These are phyloP conservation scores for Mormyrus hasselquistii DNA, from an alignment of 2,797 vertebrate genomes.

Conservation along the genomic window DNA sequence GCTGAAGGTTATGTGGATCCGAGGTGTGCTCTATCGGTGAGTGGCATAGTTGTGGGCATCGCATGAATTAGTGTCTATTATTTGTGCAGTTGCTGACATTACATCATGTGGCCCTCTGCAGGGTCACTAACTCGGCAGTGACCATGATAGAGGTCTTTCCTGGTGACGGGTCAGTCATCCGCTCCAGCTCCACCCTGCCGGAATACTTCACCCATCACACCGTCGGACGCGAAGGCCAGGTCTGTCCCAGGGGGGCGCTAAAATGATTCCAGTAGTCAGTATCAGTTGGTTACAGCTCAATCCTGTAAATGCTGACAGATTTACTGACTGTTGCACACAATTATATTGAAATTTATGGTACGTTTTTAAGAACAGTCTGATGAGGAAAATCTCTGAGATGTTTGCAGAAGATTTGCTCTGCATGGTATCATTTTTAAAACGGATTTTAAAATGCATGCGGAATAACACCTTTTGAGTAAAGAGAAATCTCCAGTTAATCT, in stretches of 20 bases:
- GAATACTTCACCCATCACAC: slow-evolving; percentile 72
- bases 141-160: slow-evolving; percentile 72
- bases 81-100: background rate
- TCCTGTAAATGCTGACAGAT: background rate
- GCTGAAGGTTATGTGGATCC: slow-evolving; percentile 72
- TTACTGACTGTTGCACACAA: background rate
- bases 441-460: background rate
- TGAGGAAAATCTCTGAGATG: background rate
- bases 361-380: background rate
- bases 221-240: slow-evolving; percentile 53
- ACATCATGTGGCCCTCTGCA: slow-evolving; percentile 37
- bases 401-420: background rate
- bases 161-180: slow-evolving; percentile 79
- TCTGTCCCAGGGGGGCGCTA: slow-evolving; percentile 34
- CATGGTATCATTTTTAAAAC: background rate
- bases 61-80: background rate
- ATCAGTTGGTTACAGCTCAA: background rate
- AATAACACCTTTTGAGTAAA: background rate
- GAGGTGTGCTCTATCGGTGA: slow-evolving; percentile 77
- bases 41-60: background rate
- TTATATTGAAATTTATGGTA: background rate
- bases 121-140: slow-evolving; percentile 61
- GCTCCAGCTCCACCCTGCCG: slow-evolving; percentile 68
- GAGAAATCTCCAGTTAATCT: background rate
- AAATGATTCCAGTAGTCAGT: background rate